Percentiles rank a stretch among this genome's conserved stretches.
Conservation (phyloP, 2,113 vertebrate species). For the Calonectris borealis region DNA sequence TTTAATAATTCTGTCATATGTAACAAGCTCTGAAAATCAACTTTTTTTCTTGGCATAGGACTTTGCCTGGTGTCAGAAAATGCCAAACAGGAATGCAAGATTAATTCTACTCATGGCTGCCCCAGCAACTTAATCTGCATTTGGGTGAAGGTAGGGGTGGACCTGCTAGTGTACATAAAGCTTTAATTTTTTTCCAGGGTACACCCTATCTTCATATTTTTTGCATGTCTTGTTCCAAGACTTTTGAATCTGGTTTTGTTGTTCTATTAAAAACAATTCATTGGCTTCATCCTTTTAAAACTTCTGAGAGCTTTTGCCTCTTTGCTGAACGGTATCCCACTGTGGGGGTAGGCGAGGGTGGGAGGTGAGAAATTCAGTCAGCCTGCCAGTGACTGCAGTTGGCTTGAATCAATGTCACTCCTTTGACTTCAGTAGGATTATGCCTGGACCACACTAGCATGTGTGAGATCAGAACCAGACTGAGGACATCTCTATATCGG, state of each 20-base stretch:
- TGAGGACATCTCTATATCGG: neutral
- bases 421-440: conserved; percentile 13
- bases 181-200: neutral
- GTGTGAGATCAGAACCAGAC: neutral
- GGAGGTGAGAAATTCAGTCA: conserved; percentile 44
- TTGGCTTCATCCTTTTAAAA: neutral
- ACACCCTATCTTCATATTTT: neutral
- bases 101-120: conserved; percentile 3
- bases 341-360: neutral
- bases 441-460: neutral
- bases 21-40: conserved; percentile 27
- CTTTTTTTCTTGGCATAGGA: conserved; percentile 33
- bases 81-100: conserved; percentile 25
- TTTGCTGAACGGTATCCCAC: neutral
- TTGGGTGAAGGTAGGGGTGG: neutral
- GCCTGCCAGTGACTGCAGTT: neutral
- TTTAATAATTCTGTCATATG: conserved; percentile 30
- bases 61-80: conserved; percentile 29
- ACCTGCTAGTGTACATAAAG: neutral
- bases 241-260: neutral
- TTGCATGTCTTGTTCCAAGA: neutral
- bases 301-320: neutral
- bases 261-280: neutral
- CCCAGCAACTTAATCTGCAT: neutral
- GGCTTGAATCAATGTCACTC: conserved; percentile 16